Conservation (phyloP, 2,113 vertebrate species). For the Rhombomys opimus region DNA sequence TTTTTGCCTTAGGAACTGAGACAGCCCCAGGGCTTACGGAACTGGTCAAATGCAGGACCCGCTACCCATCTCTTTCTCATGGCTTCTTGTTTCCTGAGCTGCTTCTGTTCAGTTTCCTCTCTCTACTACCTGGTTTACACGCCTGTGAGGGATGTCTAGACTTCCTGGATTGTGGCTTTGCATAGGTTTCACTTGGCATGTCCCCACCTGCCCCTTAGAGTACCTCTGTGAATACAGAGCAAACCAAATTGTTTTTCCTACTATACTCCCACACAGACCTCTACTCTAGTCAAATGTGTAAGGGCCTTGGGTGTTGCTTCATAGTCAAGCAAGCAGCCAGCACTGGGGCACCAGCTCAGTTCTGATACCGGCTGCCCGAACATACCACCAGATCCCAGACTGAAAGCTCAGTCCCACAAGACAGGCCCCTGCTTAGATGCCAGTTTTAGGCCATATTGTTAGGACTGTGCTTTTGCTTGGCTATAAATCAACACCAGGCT, state of each 20-base stretch:
- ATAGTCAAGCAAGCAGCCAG: not conserved
- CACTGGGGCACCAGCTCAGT: not conserved
- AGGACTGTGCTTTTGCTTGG: not conserved
- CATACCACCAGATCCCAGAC: not conserved
- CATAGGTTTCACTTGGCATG: not conserved
- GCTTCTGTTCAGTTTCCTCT: constrained; percentile 31
- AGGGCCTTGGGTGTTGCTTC: not conserved
- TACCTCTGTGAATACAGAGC: not conserved
- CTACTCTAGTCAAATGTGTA: not conserved
- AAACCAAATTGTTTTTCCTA: not conserved
- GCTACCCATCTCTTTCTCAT: not conserved
- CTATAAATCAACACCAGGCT: not conserved
- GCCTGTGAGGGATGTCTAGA: not conserved
- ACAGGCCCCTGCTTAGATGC: not conserved
- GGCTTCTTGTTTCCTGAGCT: constrained; percentile 14
- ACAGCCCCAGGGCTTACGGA: not conserved
- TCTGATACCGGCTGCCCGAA: not conserved
- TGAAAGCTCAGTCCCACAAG: not conserved
- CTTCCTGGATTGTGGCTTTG: constrained; percentile 23
- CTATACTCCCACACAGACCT: not conserved
- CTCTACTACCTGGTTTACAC: not conserved
- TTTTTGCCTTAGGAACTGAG: constrained; percentile 60
- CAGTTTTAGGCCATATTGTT: not conserved
- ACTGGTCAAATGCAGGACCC: not conserved
- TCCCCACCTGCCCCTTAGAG: not conserved